phyloP scores from a whole-genome alignment of 2,797 vertebrate genomes.

The Caiman crocodilus region DNA sequence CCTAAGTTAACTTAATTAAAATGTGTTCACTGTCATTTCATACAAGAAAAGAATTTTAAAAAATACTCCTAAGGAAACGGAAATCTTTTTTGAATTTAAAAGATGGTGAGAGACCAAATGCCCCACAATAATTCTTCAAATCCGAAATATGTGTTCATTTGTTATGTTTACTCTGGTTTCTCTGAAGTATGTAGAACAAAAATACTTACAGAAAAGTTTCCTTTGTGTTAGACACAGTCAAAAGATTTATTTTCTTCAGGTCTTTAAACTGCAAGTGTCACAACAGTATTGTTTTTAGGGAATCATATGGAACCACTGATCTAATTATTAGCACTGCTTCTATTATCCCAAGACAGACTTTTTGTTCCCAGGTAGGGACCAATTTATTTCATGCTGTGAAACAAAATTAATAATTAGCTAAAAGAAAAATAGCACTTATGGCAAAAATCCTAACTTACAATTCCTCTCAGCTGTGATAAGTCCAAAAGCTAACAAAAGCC shows the following conservation, averaged over 20 bases:
- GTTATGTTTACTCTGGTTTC: constrained; percentile 1
- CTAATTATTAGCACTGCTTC: not conserved
- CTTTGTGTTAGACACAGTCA: not conserved
- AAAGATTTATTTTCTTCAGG: not conserved
- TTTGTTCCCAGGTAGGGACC: not conserved
- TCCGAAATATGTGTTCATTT: not conserved
- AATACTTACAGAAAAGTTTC: not conserved
- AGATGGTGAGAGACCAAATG: not conserved
- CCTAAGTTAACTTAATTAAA: constrained; percentile 9
- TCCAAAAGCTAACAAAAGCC: constrained; percentile 1
- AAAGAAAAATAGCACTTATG: not conserved
- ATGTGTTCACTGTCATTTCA: not conserved
- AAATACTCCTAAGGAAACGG: not conserved
- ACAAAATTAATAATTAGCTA: not conserved
- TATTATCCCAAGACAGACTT: not conserved
- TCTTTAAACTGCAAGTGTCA: not conserved
- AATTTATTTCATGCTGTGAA: not conserved
- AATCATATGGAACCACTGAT: not conserved
- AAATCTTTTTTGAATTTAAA: not conserved
- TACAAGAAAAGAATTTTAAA: too few species aligned
- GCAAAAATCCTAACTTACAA: not conserved
- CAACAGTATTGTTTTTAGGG: not conserved
- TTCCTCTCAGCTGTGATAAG: not conserved
- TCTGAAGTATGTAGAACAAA: not conserved
- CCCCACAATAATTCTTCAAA: not conserved